Conservation (phyloP, 2,888 invertebrate species). For the Protula sp. region DNA sequence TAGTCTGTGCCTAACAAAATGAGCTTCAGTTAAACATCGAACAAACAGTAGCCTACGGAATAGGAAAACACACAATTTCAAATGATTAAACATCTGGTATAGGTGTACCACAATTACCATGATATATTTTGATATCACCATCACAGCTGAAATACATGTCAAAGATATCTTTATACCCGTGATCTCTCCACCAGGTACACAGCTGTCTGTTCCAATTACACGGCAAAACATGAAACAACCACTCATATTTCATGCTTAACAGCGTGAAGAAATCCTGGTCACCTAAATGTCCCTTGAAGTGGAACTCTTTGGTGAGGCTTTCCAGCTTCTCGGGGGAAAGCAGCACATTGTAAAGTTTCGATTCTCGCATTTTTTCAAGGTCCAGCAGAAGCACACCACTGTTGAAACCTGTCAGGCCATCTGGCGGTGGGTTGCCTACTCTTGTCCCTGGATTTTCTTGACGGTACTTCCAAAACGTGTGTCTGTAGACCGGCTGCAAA, state of each 20-base stretch:
- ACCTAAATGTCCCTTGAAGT: constrained; percentile 63
- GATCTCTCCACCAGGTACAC: constrained; percentile 75
- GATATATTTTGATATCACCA: constrained; percentile 43
- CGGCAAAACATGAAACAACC: constrained; percentile 67
- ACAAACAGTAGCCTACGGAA: no score
- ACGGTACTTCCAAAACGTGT: constrained; percentile 67
- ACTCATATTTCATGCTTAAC: constrained; percentile 65
- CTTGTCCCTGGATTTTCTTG: constrained; percentile 61
- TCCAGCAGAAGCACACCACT: constrained; percentile 72
- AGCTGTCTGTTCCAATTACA: constrained; percentile 78
- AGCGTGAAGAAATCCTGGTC: constrained; percentile 79
- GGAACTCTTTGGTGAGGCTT: constrained; percentile 50
- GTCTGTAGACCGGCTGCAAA: constrained; percentile 72
- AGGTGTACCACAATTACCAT: constrained; percentile 52
- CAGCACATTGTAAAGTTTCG: constrained; percentile 61
- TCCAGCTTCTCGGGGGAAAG: constrained; percentile 39
- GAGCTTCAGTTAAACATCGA: no score
- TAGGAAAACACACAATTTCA: no score
- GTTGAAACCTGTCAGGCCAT: constrained; percentile 68
- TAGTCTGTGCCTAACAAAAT: no score
- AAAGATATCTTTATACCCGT: constrained; percentile 70
- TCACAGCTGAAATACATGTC: constrained; percentile 66
- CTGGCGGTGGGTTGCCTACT: constrained; percentile 60
- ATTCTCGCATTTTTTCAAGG: constrained; percentile 64
- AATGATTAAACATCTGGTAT: no score